Evolutionary conservation across 2,888 invertebrate genomes (phyloP), one percentile per base, ranked within the genome.

Genomic region (Limnephilus rhombicus): DNA sequence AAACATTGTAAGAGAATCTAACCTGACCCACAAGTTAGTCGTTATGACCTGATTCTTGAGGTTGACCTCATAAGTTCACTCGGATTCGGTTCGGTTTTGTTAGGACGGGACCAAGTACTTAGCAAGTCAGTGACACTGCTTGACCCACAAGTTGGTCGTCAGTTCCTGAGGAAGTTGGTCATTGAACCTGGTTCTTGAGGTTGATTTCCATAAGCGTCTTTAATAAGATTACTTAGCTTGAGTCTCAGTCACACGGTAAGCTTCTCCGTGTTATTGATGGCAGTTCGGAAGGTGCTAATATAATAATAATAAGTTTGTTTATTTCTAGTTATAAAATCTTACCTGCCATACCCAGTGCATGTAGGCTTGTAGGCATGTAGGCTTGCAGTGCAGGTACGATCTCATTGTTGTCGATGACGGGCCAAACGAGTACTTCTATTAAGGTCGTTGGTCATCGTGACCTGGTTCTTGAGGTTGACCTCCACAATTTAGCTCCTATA

Each of bases 1-100:
- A 15, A 15, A 13, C 15, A 53, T 18, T 1, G 53, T 53, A 3
- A 18, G 4, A 53, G 53, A 53, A 68, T 18, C 95, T 96, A 95
- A 98, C 98, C 97, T 99, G 99, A 99, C 98, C 99, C 99, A 99
- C 24, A 99, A 96, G 95, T 99, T 99, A 0, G 99, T 99, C 0
- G 99, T 99, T 98, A 99, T 98, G 93, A 99, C 98, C 95, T 99
- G 49, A 15, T 49, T 15, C 15, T 49, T 49, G 45, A 45, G 49
- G 49, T 49, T 49, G 49, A 49, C 49, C 15, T 49, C 13, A 49
- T 49, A 2, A 49, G 15, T 15, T 49, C 45, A 45, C 45, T 45
- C 37, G 9, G 9, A 41, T 41, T 41, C 9, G 1, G 41, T 41
- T 41, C 41, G 41, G 9, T 41, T 41, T 41, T 45, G 45, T 11